phyloP scores from a whole-genome alignment of 2,113 vertebrate species.

The Ibidorhyncha struthersii region DNA sequence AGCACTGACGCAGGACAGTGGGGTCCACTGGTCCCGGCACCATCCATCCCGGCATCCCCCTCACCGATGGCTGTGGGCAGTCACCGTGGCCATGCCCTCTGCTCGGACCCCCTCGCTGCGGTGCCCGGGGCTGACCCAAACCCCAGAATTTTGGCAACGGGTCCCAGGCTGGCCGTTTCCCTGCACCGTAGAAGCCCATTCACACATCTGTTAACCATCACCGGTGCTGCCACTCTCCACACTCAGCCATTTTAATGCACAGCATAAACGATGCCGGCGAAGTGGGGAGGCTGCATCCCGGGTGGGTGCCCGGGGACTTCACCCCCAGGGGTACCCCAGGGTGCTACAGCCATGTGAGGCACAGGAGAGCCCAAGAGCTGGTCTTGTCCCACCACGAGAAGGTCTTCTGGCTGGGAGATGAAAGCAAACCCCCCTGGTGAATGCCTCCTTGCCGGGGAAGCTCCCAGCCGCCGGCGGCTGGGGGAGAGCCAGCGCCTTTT shows the following conservation, averaged over 20 bases:
- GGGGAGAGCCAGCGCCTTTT: conserved; percentile 10
- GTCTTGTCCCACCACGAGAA: not conserved
- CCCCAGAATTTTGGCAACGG: not conserved
- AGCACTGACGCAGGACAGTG: fast-evolving
- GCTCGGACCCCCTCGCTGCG: fast-evolving
- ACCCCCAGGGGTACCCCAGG: fast-evolving
- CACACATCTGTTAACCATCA: not conserved
- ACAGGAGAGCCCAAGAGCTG: not conserved
- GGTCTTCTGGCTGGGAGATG: not conserved
- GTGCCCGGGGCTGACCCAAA: not conserved
- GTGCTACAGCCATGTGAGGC: not conserved
- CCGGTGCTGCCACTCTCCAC: fast-evolving
- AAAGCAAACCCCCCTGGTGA: not conserved
- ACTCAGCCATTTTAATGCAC: fast-evolving
- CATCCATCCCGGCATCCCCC: fast-evolving
- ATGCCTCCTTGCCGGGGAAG: not conserved
- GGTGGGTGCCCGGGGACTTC: not conserved
- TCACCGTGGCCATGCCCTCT: not conserved
- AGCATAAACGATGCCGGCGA: not conserved
- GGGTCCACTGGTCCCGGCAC: not conserved
- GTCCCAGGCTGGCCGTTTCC: fast-evolving
- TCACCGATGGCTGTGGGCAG: not conserved
- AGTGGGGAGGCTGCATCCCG: not conserved
- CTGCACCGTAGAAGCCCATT: not conserved
- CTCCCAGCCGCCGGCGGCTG: not conserved